A percentile compares a stretch with the other conserved stretches of the same genome.
These are phyloP conservation scores for Centruroides sculpturatus DNA, from an alignment of 1,140 invertebrate species.

Conservation along the genomic window DNA sequence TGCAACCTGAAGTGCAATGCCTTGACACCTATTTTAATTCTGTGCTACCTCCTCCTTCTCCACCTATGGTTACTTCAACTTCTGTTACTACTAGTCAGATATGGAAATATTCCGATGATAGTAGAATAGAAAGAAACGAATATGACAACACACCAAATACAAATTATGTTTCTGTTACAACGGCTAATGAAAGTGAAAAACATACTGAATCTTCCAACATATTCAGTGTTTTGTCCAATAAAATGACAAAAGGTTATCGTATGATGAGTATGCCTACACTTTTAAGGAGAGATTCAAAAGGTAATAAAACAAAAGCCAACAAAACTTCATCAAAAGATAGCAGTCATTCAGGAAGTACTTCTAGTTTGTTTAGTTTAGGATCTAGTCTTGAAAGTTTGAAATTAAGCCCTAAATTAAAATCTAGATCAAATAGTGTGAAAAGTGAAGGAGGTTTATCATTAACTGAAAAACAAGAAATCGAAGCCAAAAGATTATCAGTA, in stretches of 20 bases:
- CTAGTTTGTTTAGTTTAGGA: conserved; percentile 12
- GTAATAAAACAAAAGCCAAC: neutral
- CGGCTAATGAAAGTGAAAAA: neutral
- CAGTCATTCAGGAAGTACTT: conserved; percentile 6
- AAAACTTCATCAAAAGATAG: neutral
- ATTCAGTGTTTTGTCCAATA: conserved; percentile 11
- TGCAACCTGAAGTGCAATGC: no score
- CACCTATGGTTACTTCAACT: no score
- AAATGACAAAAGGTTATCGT: conserved; percentile 11
- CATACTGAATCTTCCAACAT: neutral
- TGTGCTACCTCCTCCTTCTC: no score
- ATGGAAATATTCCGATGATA: no score
- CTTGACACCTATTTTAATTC: no score
- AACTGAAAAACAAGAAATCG: neutral
- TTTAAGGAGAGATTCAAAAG: conserved; percentile 2
- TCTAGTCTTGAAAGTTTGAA: conserved; percentile 10
- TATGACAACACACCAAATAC: no score
- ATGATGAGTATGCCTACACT: conserved; percentile 16
- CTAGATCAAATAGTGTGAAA: conserved; percentile 11
- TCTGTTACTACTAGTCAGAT: no score
- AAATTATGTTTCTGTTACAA: neutral
- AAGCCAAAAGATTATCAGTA: no score
- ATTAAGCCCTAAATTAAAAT: conserved; percentile 1
- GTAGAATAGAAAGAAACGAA: no score
- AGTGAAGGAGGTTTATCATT: conserved; percentile 11